A percentile compares a stretch with the other conserved stretches of the same genome.
These are phyloP conservation scores for Corythornis cristatus DNA, from an alignment of 2,113 vertebrate species.

Conservation along the genomic window DNA sequence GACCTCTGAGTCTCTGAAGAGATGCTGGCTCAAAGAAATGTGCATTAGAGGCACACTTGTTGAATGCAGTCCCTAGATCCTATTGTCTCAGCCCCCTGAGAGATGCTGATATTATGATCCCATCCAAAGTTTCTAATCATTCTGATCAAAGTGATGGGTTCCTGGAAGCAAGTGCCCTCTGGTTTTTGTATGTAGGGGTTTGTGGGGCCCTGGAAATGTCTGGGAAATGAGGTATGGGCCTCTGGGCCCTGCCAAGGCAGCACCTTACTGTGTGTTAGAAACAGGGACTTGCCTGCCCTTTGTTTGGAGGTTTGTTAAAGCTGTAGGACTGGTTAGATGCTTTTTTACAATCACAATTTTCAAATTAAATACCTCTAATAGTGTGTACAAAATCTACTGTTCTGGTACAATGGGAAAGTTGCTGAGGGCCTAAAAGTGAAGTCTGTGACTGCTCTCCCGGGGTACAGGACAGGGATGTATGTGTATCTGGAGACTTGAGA, in stretches of 20 bases:
- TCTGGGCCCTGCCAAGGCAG: background rate
- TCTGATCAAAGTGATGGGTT: background rate
- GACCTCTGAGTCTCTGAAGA: background rate
- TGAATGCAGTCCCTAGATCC: background rate
- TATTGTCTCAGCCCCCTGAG: background rate
- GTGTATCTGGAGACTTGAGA: background rate
- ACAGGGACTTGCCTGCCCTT: background rate
- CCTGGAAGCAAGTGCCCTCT: background rate
- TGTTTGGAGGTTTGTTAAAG: background rate
- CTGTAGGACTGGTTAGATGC: too few species aligned
- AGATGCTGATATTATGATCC: background rate
- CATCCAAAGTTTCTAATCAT: background rate
- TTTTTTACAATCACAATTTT: background rate
- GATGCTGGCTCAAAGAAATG: background rate
- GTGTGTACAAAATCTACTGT: background rate
- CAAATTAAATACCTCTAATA: background rate
- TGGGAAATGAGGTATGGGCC: background rate
- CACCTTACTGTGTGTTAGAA: background rate
- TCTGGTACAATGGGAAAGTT: background rate
- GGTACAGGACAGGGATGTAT: background rate
- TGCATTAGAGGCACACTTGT: accelerated
- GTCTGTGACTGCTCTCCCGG: background rate
- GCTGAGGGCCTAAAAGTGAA: background rate
- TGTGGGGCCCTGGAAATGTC: background rate
- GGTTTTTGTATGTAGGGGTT: background rate